phyloP scores from a whole-genome alignment of 2,113 vertebrate species.

The Microcebus jonahi region DNA sequence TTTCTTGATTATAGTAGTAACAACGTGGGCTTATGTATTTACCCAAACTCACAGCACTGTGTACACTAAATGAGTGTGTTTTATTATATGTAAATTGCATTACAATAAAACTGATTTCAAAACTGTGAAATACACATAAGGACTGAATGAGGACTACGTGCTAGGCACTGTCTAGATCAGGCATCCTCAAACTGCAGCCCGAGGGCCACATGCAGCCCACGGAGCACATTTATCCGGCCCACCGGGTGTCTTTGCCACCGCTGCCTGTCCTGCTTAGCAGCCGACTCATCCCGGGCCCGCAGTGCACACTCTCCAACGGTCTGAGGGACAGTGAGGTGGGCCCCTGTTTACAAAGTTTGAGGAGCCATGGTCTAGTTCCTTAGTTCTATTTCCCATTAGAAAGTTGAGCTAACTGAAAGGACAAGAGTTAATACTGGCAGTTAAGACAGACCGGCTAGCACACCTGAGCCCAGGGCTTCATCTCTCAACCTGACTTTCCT shows the following conservation, averaged over 20 bases:
- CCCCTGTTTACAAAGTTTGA: too few relatives aligned
- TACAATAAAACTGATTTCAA: neutral
- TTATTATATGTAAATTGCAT: neutral
- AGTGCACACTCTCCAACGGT: too few relatives aligned
- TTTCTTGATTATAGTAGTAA: neutral
- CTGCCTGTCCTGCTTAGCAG: too few relatives aligned
- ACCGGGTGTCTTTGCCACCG: too few relatives aligned
- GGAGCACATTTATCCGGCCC: too few relatives aligned
- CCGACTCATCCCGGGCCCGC: too few relatives aligned
- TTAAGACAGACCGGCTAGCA: neutral
- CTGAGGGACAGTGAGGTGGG: too few relatives aligned
- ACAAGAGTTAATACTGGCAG: neutral
- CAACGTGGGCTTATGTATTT: neutral
- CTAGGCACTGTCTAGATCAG: neutral
- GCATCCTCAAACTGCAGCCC: too few relatives aligned
- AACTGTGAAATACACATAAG: neutral
- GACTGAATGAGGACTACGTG: neutral
- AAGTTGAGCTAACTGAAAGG: neutral
- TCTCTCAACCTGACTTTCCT: neutral
- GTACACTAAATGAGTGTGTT: neutral
- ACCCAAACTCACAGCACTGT: neutral
- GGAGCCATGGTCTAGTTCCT: neutral
- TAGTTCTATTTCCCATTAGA: neutral
- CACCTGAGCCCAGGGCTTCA: neutral
- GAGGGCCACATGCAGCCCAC: too few relatives aligned